phyloP scores from a whole-genome alignment of 2,888 invertebrate genomes.

The Agrochola circellaris region DNA sequence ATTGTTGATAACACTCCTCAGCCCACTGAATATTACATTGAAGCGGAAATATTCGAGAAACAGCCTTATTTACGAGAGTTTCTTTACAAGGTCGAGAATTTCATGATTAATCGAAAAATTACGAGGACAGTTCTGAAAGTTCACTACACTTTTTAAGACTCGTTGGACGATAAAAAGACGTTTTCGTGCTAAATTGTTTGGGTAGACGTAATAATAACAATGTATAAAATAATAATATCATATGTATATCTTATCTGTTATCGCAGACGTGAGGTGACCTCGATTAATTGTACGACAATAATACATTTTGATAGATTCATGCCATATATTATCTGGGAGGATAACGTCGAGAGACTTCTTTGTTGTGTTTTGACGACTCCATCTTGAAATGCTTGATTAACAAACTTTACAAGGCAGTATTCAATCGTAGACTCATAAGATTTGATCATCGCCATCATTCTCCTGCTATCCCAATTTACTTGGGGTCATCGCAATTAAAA shows the following conservation, averaged over 20 bases:
- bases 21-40: conserved; percentile 60
- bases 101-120: conserved; percentile 51
- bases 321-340: conserved; percentile 9
- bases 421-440: not conserved
- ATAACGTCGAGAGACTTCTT: conserved; percentile 5
- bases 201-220: conserved; percentile 40
- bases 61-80: conserved; percentile 53
- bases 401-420: not conserved
- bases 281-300: conserved; percentile 48
- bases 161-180: conserved; percentile 25
- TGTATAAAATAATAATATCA: conserved; percentile 43
- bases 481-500: not conserved
- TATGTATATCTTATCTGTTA: conserved; percentile 59
- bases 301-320: conserved; percentile 36
- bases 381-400: not conserved
- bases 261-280: conserved; percentile 58
- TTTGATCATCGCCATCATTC: no score
- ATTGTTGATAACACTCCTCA: conserved; percentile 58
- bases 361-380: not conserved
- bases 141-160: conserved; percentile 26
- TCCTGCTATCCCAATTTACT: not conserved
- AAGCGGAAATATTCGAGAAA: conserved; percentile 59
- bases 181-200: conserved; percentile 17
- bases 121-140: conserved; percentile 23
- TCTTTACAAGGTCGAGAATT: conserved; percentile 51